Conservation (phyloP, 2,888 invertebrate genomes). For the Agrotis exclamationis region DNA sequence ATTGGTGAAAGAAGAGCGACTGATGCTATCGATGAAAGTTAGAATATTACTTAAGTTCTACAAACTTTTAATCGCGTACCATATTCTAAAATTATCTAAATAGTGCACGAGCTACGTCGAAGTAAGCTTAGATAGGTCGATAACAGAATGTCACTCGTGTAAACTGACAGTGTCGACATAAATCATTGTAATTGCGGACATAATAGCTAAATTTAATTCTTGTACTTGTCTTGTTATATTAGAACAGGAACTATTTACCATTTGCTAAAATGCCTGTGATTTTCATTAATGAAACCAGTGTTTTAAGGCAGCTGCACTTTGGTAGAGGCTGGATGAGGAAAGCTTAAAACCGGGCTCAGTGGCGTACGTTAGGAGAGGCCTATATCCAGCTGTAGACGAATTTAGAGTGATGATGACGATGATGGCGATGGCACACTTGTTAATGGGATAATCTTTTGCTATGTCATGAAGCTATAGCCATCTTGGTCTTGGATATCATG, state of each 20-base stretch:
- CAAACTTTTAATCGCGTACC: conserved; percentile 6
- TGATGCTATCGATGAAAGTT: no score
- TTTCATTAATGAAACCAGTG: background rate
- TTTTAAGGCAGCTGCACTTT: background rate
- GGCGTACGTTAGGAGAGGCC: no score
- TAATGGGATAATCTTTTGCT: no score
- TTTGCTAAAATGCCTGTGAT: background rate
- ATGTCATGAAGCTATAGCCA: no score
- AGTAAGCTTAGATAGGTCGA: conserved; percentile 52
- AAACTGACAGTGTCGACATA: conserved; percentile 54
- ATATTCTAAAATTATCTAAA: conserved; percentile 53
- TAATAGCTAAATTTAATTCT: conserved; percentile 61
- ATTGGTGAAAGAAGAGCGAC: no score
- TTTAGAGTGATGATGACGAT: no score
- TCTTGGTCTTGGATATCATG: no score
- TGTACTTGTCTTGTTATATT: conserved; percentile 36
- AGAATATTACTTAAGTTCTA: conserved; percentile 1
- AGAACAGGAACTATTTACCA: conserved; percentile 11
- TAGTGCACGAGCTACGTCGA: conserved; percentile 32
- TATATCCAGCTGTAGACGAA: no score
- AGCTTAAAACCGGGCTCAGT: no score
- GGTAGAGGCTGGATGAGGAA: no score
- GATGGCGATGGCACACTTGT: background rate
- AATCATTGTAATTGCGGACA: conserved; percentile 57
- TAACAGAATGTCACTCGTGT: conserved; percentile 60